These are phyloP conservation scores for Pandion haliaetus DNA, from an alignment of 2,113 vertebrate species.

Conservation along the genomic window DNA sequence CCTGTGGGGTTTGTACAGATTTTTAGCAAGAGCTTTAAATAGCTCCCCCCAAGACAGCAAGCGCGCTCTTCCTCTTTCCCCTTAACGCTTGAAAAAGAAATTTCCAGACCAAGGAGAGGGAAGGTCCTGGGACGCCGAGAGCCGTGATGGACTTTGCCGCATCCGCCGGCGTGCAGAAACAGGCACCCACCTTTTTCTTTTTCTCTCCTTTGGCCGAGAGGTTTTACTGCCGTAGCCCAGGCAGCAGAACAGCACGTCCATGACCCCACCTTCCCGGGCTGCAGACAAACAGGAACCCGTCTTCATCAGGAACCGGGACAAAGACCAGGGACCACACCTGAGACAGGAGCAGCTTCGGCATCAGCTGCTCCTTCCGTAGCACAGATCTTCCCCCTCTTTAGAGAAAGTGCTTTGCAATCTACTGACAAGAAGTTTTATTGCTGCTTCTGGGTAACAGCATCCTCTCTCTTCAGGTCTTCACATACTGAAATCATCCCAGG, in stretches of 20 bases:
- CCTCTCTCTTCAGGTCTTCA: not conserved
- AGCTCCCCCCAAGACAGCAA: not conserved
- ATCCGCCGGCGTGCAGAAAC: fast-evolving
- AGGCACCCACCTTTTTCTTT: not conserved
- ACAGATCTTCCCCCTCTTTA: no score
- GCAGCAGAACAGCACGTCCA: not conserved
- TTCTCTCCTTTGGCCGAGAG: not conserved
- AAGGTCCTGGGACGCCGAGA: fast-evolving
- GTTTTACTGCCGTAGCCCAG: not conserved
- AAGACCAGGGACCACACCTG: not conserved
- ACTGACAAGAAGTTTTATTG: not conserved
- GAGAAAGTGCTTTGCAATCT: not conserved
- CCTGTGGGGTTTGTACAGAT: not conserved
- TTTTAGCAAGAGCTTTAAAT: not conserved
- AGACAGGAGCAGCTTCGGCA: not conserved
- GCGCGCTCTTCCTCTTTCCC: fast-evolving
- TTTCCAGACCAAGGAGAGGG: not conserved
- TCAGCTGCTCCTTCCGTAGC: not conserved
- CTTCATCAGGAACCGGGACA: fast-evolving
- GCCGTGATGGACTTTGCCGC: not conserved
- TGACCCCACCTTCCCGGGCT: not conserved
- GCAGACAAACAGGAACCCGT: not conserved
- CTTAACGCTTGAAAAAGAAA: not conserved
- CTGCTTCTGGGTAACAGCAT: not conserved
- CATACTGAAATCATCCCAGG: not conserved